Evolutionary conservation across 2,888 invertebrate species (phyloP), one percentile per base, ranked within the genome.

Genomic region (Drosophila siamana): DNA sequence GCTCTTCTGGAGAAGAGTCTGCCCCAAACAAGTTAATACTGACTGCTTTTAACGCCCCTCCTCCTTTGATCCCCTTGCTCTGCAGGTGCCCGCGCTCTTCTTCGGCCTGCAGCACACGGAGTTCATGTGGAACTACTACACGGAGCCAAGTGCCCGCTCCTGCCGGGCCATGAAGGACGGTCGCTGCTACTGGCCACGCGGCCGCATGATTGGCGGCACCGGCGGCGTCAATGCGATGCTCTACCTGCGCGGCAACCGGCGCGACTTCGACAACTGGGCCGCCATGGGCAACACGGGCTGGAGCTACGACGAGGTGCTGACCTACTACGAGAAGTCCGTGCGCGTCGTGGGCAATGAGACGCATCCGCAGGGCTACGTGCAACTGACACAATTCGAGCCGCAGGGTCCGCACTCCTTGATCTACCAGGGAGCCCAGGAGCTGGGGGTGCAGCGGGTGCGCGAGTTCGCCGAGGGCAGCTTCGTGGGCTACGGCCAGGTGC

Each of bases 291-390:
- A 94, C 78, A 65, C 87, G 0, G 94, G 94, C 0, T 96, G 96
- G 96, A 92, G 95, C 1, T 97, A 94, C 91, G 94, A 96, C 30
- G 95, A 96, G 70, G 94, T 97, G 0, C 90, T 97, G 50, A 95
- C 95, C 0, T 97, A 96, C 89, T 97, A 97, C 89, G 95, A 95
- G 90, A 97, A 96, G 89, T 97, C 97, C 0, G 93, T 88, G 44
- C 78, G 62, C 0, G 75, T 81, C 0, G 77, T 56, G 11, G 85
- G 78, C 22, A 85, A 87, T 56, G 71, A 33, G 1, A 87, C 75
- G 0, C 78, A 87, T 57, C 83, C 83, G 0, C 59, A 65, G 46
- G 91, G 91, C 3, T 93, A 93, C 22, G 73, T 94, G 9, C 90
- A 91, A 1, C 83, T 95, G 0, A 92, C 92, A 69, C 30, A 78